Evolutionary conservation across 1,140 invertebrate species (phyloP).

Genomic region (Lasaia peninsularis): DNA sequence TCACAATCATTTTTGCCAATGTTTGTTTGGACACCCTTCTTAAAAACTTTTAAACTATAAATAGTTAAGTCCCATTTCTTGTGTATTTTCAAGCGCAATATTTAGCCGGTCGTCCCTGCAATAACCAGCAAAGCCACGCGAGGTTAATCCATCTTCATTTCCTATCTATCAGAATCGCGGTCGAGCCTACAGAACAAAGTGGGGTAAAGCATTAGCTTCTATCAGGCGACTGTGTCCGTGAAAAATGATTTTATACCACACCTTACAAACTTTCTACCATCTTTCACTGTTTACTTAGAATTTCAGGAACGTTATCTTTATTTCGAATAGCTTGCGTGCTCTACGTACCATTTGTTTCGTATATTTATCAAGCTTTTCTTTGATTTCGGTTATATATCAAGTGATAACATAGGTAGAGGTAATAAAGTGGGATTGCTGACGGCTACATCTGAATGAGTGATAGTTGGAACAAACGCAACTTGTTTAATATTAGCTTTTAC

Average conservation of each 20-base stretch:
- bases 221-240: conserved; percentile 60
- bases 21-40: no score
- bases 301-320: conserved; percentile 62
- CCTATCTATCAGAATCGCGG: conserved; percentile 69
- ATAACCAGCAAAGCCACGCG: conserved; percentile 61
- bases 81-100: no score
- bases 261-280: conserved; percentile 52
- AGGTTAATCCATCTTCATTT: conserved; percentile 74
- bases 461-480: conserved; percentile 37
- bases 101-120: background rate
- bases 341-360: conserved; percentile 48
- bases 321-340: conserved; percentile 59
- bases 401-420: conserved; percentile 39
- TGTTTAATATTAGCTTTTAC: background rate
- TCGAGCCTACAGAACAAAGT: conserved; percentile 49
- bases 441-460: conserved; percentile 35
- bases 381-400: conserved; percentile 61
- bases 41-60: no score
- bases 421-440: conserved; percentile 32
- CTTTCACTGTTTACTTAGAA: conserved; percentile 63
- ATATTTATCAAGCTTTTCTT: conserved; percentile 55
- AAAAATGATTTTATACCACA: conserved; percentile 74
- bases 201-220: conserved; percentile 59
- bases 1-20: no score
- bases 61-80: no score